phyloP scores from a whole-genome alignment of 2,888 invertebrate genomes.

The Heliconius ismenius region DNA sequence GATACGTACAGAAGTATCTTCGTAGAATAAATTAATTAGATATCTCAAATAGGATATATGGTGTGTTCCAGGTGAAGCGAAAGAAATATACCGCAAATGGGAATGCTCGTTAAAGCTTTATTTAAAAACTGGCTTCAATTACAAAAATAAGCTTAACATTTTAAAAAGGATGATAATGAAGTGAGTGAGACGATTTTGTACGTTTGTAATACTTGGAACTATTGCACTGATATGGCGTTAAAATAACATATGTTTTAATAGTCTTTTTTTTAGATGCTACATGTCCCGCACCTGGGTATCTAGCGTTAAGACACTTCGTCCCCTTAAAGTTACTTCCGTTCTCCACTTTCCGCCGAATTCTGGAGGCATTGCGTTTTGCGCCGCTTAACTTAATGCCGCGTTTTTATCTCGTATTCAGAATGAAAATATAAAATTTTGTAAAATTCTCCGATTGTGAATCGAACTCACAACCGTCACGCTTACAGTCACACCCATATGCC shows the following conservation, averaged over 20 bases:
- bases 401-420: neutral
- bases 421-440: neutral
- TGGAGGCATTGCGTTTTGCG: neutral
- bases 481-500: neutral
- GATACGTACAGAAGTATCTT: neutral
- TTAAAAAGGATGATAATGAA: neutral
- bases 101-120: neutral
- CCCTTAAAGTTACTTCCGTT: neutral
- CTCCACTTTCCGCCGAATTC: neutral
- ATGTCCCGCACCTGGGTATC: neutral
- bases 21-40: constrained; percentile 16
- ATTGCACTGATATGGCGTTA: neutral
- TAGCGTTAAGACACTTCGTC: neutral
- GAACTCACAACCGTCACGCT: neutral
- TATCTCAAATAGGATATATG: constrained; percentile 5
- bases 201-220: neutral
- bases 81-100: constrained; percentile 9
- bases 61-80: neutral
- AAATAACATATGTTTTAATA: neutral
- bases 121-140: constrained; percentile 14
- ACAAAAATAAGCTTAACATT: constrained; percentile 12
- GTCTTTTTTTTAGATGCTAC: neutral
- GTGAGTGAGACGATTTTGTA: neutral
- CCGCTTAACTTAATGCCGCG: no score
- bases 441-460: neutral